Evolutionary conservation across 2,113 vertebrate genomes (phyloP).

Genomic region (Megalops atlanticus): DNA sequence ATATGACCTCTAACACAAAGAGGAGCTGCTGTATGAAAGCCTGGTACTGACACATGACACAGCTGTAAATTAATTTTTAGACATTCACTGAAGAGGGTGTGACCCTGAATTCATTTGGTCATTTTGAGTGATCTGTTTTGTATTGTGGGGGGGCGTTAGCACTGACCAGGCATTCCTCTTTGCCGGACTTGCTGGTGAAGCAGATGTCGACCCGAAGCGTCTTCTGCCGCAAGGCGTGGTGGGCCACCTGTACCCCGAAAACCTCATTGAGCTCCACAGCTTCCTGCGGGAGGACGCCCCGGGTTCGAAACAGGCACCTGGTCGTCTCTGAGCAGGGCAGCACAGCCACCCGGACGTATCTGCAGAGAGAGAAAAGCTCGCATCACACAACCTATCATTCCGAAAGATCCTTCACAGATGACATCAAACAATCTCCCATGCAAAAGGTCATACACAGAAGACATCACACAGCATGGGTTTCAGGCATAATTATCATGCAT

Average conservation of each 20-base stretch:
- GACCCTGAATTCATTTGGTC: too few species aligned
- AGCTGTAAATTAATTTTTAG: neutral
- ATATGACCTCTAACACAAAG: neutral
- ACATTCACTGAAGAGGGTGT: neutral
- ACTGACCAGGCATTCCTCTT: constrained; percentile 88
- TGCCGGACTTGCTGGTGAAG: constrained; percentile 71
- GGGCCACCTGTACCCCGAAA: constrained; percentile 84
- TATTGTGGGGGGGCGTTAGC: neutral
- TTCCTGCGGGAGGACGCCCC: constrained; percentile 68
- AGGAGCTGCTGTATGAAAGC: too few species aligned
- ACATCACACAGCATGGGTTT: neutral
- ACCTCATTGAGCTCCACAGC: constrained; percentile 79
- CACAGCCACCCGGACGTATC: constrained; percentile 83
- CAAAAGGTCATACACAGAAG: neutral
- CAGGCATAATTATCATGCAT: too few species aligned
- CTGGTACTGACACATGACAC: neutral
- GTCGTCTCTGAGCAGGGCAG: constrained; percentile 85
- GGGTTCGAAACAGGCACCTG: constrained; percentile 88
- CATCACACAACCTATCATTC: neutral
- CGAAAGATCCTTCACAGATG: too few species aligned
- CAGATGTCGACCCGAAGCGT: constrained; percentile 91
- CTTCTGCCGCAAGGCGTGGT: constrained; percentile 84
- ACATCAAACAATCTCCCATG: neutral
- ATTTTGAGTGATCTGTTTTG: neutral
- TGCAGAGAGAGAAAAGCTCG: constrained; percentile 45